A percentile compares a stretch with the other conserved stretches of the same genome.
These are phyloP conservation scores for Chondrilla cf. caribensis DNA, from an alignment of 37 sponge, comb jelly and placozoan species.

Conservation along the genomic window DNA sequence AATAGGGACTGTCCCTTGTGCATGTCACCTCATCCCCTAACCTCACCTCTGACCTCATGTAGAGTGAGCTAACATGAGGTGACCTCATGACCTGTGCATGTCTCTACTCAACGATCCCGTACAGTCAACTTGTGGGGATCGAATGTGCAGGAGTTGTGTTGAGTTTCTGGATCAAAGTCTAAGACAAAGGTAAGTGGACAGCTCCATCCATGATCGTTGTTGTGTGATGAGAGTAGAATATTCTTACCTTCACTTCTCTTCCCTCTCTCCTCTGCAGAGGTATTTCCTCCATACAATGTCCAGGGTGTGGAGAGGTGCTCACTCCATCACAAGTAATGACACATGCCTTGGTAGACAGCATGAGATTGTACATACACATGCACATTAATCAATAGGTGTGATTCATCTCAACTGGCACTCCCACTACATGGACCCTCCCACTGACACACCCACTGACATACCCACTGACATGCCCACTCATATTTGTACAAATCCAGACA, in stretches of 20 bases:
- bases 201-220: background rate
- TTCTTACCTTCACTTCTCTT: background rate
- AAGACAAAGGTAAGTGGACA: background rate
- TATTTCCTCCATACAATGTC: background rate
- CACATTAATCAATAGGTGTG: no score
- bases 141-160: background rate
- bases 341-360: no score
- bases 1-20: no score
- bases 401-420: no score
- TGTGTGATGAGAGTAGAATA: background rate
- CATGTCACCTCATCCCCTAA: no score
- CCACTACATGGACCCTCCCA: no score
- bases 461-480: no score
- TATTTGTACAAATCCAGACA: no score
- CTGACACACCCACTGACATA: no score
- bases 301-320: conserved; percentile 18
- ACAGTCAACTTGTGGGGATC: conserved; percentile 5
- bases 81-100: background rate
- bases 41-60: no score
- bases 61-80: background rate
- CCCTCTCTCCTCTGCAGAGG: conserved; percentile 13
- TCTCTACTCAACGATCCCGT: background rate
- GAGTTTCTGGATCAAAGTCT: background rate
- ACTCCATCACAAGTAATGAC: no score
- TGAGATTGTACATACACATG: background rate